phyloP scores from a whole-genome alignment of 2,113 vertebrate genomes.

The Morone chrysops region DNA sequence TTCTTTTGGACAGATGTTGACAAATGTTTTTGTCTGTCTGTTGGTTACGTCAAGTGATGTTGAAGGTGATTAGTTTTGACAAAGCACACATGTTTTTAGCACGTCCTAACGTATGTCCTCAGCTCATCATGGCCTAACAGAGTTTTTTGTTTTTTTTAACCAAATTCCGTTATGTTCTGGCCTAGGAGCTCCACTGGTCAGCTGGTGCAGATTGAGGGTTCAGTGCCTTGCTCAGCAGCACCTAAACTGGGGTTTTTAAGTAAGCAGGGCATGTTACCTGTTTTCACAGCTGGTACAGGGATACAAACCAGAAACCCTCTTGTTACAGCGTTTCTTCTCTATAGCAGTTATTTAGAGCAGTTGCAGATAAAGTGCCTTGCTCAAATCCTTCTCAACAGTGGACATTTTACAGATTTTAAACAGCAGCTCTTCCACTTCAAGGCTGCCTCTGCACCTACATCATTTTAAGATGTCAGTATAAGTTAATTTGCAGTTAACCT shows the following conservation, averaged over 20 bases:
- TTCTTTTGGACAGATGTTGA: slow-evolving; percentile 29
- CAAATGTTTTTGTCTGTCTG: slow-evolving; percentile 22
- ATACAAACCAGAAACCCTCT: slow-evolving; percentile 48
- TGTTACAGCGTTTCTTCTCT: slow-evolving; percentile 15
- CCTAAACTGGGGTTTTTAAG: slow-evolving; percentile 38
- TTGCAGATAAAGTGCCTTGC: not conserved
- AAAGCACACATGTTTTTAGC: not conserved
- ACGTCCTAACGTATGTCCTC: not conserved
- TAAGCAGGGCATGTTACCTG: slow-evolving; percentile 40
- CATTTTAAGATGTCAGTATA: not conserved
- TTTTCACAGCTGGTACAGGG: slow-evolving; percentile 37
- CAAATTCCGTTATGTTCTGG: slow-evolving; percentile 4
- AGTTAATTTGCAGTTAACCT: not conserved
- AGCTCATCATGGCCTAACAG: not conserved
- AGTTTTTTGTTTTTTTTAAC: slow-evolving; percentile 9
- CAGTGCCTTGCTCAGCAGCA: slow-evolving; percentile 36
- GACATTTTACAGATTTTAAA: not conserved
- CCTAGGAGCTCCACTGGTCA: slow-evolving; percentile 11
- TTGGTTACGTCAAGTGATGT: slow-evolving; percentile 15
- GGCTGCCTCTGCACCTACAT: not conserved
- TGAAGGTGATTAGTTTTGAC: slow-evolving; percentile 8
- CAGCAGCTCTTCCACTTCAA: not conserved
- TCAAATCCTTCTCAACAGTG: too few species aligned
- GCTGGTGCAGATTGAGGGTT: slow-evolving; percentile 6
- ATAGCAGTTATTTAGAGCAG: not conserved